Base-by-base conservation (phyloP, 2,797 vertebrate genomes). In the Prunella strophiata region DNA sequence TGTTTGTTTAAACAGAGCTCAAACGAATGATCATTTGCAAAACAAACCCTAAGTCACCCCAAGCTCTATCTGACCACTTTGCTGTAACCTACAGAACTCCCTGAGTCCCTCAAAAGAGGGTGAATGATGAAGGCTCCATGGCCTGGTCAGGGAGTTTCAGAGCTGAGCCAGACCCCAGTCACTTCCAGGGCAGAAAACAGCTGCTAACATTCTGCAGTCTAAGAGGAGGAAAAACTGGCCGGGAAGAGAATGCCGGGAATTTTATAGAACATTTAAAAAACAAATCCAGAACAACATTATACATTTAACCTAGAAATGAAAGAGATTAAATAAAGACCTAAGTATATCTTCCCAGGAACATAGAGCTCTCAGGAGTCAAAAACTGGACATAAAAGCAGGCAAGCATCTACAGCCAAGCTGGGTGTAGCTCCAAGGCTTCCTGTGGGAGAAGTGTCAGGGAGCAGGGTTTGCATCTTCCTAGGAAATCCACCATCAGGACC, bases 1-100 rank as follows among this genome's bases (percentile, higher is more conserved):
- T 88, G 82, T 88, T 95, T 93, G 77, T 91, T 93, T 84, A 92
- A 92, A 88, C 32, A 73, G 85, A 93, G 91, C 92, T 82, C 50
- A 30, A 73, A 73, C 15, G 1, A 88, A 82, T 11, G 72, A 70
- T 66, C 78, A 67, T 45, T 81, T 83, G 85, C 87, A 95, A 92
- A 97, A 91, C 86, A 97, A 94, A 70, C 61, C 34, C 67, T 42
- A 80, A 93, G 52, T 76, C 68, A 51, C 63, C 75, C 70, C 83
- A 91, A 93, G 92, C 66, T 77, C 71, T 25, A 68, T 54, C 38
- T 12, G 75, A 80, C 50, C 54, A 50, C 63, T 78, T 85, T 47
- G 34, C 59, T 50, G 36, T 73, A 11, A 72, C 26, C 29, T 77
- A 42, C 47, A 59, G 65, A 80, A 71, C n/a, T 42, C 32, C 22